Evolutionary conservation across 2,888 invertebrate species (phyloP).

Genomic region (Heliconius aoede): DNA sequence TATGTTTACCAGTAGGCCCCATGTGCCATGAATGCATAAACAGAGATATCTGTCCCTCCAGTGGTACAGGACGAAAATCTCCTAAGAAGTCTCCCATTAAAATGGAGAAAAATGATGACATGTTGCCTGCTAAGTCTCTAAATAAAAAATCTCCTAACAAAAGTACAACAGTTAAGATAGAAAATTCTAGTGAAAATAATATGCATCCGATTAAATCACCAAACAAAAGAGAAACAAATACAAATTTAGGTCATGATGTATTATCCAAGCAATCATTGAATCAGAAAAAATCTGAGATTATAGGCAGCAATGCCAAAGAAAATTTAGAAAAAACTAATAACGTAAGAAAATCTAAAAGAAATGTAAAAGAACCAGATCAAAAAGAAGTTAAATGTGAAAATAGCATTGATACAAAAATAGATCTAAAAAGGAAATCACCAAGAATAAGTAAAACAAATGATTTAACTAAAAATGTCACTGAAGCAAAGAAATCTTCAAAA

Average conservation of each 20-base stretch:
- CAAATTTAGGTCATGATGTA: slow-evolving; percentile 37
- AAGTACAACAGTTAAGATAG: not conserved
- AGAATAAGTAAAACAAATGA: slow-evolving; percentile 38
- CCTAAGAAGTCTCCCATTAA: slow-evolving; percentile 64
- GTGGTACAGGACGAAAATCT: slow-evolving; percentile 68
- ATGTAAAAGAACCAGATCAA: not conserved
- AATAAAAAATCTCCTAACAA: slow-evolving; percentile 46
- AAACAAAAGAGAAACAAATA: slow-evolving; percentile 51
- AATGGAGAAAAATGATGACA: not conserved
- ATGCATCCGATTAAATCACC: slow-evolving; percentile 25
- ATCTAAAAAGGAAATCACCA: slow-evolving; percentile 52
- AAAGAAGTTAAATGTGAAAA: not conserved
- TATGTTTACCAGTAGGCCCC: slow-evolving; percentile 92
- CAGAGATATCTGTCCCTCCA: slow-evolving; percentile 90
- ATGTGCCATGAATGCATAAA: slow-evolving; percentile 93
- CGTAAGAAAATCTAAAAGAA: slow-evolving; percentile 13
- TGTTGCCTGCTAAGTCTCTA: not conserved
- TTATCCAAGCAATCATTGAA: slow-evolving; percentile 30
- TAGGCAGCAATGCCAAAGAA: slow-evolving; percentile 16
- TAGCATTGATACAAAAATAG: slow-evolving; percentile 45
- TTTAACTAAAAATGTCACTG: slow-evolving; percentile 6
- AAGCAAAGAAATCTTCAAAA: slow-evolving; percentile 31
- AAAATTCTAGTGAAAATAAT: not conserved
- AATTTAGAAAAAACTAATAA: not conserved
- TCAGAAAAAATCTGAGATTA: slow-evolving; percentile 7